These are phyloP conservation scores for Pollenia griseotomentosa DNA, from an alignment of 2,888 invertebrate genomes.

Conservation along the genomic window DNA sequence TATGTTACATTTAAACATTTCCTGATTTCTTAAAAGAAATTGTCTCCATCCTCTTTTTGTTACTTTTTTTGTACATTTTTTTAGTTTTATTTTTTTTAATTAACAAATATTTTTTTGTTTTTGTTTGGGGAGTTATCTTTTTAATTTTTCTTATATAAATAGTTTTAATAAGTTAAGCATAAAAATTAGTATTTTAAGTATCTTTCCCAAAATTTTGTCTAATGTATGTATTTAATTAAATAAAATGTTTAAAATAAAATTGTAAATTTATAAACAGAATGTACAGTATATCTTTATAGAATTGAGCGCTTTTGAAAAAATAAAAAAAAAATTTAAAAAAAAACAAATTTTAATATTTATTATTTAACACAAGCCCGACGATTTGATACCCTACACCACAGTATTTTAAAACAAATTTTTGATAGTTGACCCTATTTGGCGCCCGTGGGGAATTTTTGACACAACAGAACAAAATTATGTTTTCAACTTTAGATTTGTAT, in stretches of 20 bases:
- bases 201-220: slow-evolving; percentile 50
- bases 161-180: slow-evolving; percentile 56
- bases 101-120: slow-evolving; percentile 19
- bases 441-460: too few species aligned
- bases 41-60: not conserved
- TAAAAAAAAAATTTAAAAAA: slow-evolving; percentile 53
- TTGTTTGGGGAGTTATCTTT: slow-evolving; percentile 62
- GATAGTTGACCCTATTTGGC: too few species aligned
- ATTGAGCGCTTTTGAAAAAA: slow-evolving; percentile 59
- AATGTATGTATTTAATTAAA: slow-evolving; percentile 32
- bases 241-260: slow-evolving; percentile 27
- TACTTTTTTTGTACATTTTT: slow-evolving; percentile 18
- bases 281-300: slow-evolving; percentile 32
- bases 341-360: slow-evolving; percentile 28
- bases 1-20: not conserved
- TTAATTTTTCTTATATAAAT: slow-evolving; percentile 29
- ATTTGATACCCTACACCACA: too few species aligned
- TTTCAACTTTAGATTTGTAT: too few species aligned
- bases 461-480: too few species aligned
- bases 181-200: slow-evolving; percentile 51
- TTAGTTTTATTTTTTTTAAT: slow-evolving; percentile 36
- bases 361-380: too few species aligned
- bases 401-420: too few species aligned
- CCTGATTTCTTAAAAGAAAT: not conserved
- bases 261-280: slow-evolving; percentile 61